Percentiles rank a stretch among this genome's conserved stretches.
Conservation (phyloP, 2,113 vertebrate genomes). For the Symphodus melops region DNA sequence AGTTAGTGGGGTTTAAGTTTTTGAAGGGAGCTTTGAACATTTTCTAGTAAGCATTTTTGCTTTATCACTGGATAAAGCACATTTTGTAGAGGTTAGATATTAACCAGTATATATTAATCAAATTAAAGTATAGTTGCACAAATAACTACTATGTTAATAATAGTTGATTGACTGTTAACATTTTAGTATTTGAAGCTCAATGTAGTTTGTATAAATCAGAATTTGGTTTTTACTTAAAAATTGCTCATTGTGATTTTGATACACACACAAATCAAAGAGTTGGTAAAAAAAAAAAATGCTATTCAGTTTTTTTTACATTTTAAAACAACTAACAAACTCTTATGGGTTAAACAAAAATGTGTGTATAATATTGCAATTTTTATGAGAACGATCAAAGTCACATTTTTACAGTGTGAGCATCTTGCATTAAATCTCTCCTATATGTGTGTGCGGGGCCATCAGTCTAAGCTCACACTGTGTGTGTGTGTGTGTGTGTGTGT, state of each 20-base stretch:
- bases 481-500: conserved; percentile 31
- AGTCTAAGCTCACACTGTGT: conserved; percentile 34
- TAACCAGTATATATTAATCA: no score
- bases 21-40: no score
- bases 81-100: no score
- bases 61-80: no score
- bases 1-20: no score
- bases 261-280: not conserved
- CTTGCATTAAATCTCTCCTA: not conserved
- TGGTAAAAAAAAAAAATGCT: not conserved
- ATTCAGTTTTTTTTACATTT: no score
- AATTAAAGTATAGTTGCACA: no score
- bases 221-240: not conserved
- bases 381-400: not conserved
- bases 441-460: conserved; percentile 33
- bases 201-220: not conserved
- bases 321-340: not conserved
- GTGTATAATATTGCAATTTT: not conserved
- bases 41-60: no score
- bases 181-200: no score
- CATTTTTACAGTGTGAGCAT: conserved; percentile 1
- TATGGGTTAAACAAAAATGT: not conserved
- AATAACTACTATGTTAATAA: no score
- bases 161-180: no score
- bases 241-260: not conserved